A percentile compares a stretch with the other conserved stretches of the same genome.
Evolutionary conservation across 2,113 vertebrate genomes (phyloP).

Genomic region (Leucosticte australis): DNA sequence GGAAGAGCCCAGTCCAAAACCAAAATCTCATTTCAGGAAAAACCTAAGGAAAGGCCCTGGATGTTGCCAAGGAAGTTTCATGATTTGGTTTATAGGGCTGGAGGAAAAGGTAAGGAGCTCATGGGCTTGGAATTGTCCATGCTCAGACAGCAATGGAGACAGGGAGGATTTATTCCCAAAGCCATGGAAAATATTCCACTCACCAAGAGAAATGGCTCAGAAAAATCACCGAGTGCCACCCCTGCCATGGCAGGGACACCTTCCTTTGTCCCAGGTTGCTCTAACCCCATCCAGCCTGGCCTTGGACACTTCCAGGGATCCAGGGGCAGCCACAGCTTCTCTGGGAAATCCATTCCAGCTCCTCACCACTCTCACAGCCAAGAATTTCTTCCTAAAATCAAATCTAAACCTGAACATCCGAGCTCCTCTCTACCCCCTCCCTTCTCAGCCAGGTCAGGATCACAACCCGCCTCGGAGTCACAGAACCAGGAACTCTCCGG

Average conservation of each 20-base stretch:
- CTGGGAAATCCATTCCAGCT: background rate
- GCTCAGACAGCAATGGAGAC: background rate
- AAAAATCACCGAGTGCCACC: background rate
- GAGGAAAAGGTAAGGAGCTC: background rate
- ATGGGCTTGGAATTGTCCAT: rapidly evolving
- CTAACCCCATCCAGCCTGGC: rapidly evolving
- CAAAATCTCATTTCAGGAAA: background rate
- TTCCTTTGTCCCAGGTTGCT: rapidly evolving
- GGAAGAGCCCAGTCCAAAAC: background rate
- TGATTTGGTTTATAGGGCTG: background rate
- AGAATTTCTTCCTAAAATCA: background rate
- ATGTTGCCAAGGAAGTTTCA: background rate
- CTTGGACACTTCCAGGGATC: background rate
- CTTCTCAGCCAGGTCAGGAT: background rate
- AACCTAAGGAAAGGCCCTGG: rapidly evolving
- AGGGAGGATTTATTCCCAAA: background rate
- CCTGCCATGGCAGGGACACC: background rate
- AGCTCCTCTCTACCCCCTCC: background rate
- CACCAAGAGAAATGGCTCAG: background rate
- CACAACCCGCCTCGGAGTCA: background rate
- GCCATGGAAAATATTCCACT: background rate
- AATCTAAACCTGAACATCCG: background rate
- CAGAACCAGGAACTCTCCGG: background rate
- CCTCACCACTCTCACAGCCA: background rate
- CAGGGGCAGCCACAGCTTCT: background rate